These are phyloP conservation scores for Blastobasis adustella DNA, from an alignment of 2,888 invertebrate genomes.

Conservation along the genomic window DNA sequence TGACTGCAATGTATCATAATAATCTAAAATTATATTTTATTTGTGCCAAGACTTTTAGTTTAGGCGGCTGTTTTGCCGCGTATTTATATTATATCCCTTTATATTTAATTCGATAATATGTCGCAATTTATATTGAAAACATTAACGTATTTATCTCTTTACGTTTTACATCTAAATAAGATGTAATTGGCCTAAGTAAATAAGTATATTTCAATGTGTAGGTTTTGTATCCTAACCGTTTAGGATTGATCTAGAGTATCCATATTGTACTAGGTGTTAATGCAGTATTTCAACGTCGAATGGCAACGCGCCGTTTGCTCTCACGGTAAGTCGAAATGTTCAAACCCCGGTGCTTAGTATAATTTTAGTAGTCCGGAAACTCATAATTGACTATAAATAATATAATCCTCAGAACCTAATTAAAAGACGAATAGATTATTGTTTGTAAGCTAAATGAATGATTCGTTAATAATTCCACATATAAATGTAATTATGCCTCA, in stretches of 20 bases:
- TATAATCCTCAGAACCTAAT: slow-evolving; percentile 60
- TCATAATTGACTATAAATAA: slow-evolving; percentile 13
- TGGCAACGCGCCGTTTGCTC: slow-evolving; percentile 22
- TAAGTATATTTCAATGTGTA: slow-evolving; percentile 58
- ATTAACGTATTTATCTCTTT: slow-evolving; percentile 34
- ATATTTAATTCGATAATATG: slow-evolving; percentile 22
- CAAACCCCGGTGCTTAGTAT: slow-evolving; percentile 52
- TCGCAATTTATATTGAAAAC: no score
- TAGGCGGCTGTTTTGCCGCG: slow-evolving; percentile 36
- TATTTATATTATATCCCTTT: slow-evolving; percentile 13
- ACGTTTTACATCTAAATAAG: slow-evolving; percentile 35
- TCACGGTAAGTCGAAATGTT: slow-evolving; percentile 45
- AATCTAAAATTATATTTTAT: slow-evolving; percentile 50
- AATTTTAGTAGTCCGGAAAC: slow-evolving; percentile 20
- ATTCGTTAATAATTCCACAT: slow-evolving; percentile 16
- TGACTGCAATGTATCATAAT: slow-evolving; percentile 28
- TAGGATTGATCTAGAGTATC: slow-evolving; percentile 36
- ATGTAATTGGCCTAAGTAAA: slow-evolving; percentile 64
- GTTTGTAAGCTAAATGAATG: slow-evolving; percentile 34
- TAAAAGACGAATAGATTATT: slow-evolving; percentile 35
- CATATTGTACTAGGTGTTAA: slow-evolving; percentile 26
- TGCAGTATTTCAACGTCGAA: slow-evolving; percentile 16
- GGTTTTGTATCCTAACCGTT: slow-evolving; percentile 54
- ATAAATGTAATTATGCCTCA: slow-evolving; percentile 11
- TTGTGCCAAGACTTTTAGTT: slow-evolving; percentile 69